Conservation (phyloP, 2,113 vertebrate species). For the Pelecanus crispus region DNA sequence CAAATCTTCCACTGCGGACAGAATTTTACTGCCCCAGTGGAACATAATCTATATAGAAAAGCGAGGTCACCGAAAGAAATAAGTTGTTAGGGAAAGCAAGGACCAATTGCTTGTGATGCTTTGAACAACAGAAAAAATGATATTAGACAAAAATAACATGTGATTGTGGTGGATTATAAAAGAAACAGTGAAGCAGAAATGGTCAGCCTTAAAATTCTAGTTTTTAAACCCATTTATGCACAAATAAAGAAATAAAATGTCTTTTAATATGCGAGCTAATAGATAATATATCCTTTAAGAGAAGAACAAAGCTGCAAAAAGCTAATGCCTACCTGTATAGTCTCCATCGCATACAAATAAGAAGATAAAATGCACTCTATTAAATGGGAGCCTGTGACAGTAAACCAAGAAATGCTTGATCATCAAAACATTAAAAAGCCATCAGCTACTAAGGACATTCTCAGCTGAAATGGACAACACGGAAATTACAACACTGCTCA, state of each 20-base stretch:
- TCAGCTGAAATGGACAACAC: not conserved
- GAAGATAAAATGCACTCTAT: not conserved
- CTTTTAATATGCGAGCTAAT: not conserved
- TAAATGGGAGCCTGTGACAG: not conserved
- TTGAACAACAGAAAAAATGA: not conserved
- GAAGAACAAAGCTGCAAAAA: not conserved
- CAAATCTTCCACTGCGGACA: not conserved
- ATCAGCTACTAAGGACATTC: not conserved
- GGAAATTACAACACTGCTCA: not conserved
- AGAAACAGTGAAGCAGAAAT: not conserved
- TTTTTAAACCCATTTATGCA: not conserved
- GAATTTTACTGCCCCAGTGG: not conserved
- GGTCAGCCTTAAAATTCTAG: not conserved
- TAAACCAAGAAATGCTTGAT: not conserved
- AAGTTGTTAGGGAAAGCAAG: not conserved
- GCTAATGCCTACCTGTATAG: not conserved
- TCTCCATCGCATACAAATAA: not conserved
- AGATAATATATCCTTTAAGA: not conserved
- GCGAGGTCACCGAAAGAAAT: not conserved
- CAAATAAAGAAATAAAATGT: not conserved
- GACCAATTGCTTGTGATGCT: not conserved
- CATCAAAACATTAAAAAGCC: constrained; percentile 4
- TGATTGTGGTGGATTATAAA: not conserved
- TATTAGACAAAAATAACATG: not conserved
- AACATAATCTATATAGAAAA: not conserved